phyloP scores from a whole-genome alignment of 2,888 invertebrate genomes.

The Shargacucullia verbasci region DNA sequence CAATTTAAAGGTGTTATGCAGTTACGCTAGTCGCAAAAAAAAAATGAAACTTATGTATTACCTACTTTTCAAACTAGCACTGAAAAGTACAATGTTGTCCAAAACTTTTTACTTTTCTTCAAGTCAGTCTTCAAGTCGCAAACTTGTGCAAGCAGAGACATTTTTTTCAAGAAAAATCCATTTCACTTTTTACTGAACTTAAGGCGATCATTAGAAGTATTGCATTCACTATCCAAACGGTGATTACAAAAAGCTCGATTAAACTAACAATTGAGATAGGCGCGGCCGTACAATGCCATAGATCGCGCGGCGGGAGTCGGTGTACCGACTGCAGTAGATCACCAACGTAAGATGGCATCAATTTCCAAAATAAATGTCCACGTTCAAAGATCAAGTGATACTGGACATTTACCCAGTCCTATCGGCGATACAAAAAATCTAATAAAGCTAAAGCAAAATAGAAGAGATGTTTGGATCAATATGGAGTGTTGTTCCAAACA shows the following conservation, averaged over 20 bases:
- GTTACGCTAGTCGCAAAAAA: too few species aligned
- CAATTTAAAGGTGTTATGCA: too few species aligned
- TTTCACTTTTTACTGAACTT: slow-evolving; percentile 69
- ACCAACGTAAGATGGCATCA: slow-evolving; percentile 56
- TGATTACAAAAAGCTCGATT: slow-evolving; percentile 83
- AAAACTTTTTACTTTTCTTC: too few species aligned
- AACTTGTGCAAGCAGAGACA: slow-evolving; percentile 33
- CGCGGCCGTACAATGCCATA: slow-evolving; percentile 80
- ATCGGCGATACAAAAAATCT: slow-evolving; percentile 77
- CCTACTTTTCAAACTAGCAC: too few species aligned
- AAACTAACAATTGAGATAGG: slow-evolving; percentile 85
- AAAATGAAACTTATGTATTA: too few species aligned
- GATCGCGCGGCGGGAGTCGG: slow-evolving; percentile 82
- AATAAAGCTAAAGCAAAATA: slow-evolving; percentile 85
- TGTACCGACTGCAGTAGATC: slow-evolving; percentile 62
- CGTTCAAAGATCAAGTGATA: slow-evolving; percentile 50
- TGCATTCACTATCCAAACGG: slow-evolving; percentile 75
- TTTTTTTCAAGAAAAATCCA: slow-evolving; percentile 43
- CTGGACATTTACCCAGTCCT: slow-evolving; percentile 65
- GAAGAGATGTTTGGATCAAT: slow-evolving; percentile 87
- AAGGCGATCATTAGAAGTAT: slow-evolving; percentile 62
- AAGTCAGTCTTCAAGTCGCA: slow-evolving; percentile 8
- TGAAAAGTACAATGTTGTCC: too few species aligned
- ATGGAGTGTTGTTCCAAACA: slow-evolving; percentile 85
- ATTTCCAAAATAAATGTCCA: slow-evolving; percentile 12